These are phyloP conservation scores for Netelia virgata DNA, from an alignment of 2,888 invertebrate genomes.

Conservation along the genomic window DNA sequence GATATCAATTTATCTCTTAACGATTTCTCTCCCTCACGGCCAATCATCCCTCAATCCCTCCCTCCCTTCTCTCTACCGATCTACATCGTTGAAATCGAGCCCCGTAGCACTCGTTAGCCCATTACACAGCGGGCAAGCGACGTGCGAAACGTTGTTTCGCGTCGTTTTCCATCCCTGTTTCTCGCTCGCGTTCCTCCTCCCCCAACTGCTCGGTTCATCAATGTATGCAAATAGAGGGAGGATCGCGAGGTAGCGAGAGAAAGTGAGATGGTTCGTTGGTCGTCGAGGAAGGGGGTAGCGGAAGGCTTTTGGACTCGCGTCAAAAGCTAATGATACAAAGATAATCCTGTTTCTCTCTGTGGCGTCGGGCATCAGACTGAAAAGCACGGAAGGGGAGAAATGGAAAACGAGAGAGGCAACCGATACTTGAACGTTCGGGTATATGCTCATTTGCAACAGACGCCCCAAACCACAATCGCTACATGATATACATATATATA, in stretches of 20 bases:
- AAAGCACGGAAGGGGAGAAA: not conserved
- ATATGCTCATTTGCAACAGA: slow-evolving; percentile 69
- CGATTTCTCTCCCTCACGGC: not conserved
- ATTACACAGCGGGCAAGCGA: slow-evolving; percentile 48
- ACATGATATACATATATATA: slow-evolving; percentile 15
- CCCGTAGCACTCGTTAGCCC: slow-evolving; percentile 53
- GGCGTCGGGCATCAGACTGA: slow-evolving; percentile 40
- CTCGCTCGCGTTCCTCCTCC: not conserved
- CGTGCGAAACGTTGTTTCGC: slow-evolving; percentile 65
- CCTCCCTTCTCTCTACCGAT: too few relatives aligned
- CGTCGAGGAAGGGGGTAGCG: slow-evolving; percentile 14
- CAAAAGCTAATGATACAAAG: slow-evolving; percentile 84
- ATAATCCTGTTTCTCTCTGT: slow-evolving; percentile 75
- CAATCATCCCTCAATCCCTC: too few relatives aligned
- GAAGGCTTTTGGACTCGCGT: slow-evolving; percentile 72
- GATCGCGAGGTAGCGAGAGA: slow-evolving; percentile 31
- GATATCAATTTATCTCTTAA: slow-evolving; percentile 47
- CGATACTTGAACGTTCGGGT: slow-evolving; percentile 47
- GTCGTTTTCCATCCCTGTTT: slow-evolving; percentile 39
- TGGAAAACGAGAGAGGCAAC: slow-evolving; percentile 33
- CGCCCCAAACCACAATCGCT: slow-evolving; percentile 61
- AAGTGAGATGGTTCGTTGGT: slow-evolving; percentile 5
- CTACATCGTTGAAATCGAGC: slow-evolving; percentile 1
- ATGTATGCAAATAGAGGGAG: slow-evolving; percentile 76
- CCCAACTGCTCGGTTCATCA: slow-evolving; percentile 71